Evolutionary conservation across 2,888 invertebrate genomes (phyloP), one percentile per base, ranked within the genome.

Genomic region (Isoperla grammatica): DNA sequence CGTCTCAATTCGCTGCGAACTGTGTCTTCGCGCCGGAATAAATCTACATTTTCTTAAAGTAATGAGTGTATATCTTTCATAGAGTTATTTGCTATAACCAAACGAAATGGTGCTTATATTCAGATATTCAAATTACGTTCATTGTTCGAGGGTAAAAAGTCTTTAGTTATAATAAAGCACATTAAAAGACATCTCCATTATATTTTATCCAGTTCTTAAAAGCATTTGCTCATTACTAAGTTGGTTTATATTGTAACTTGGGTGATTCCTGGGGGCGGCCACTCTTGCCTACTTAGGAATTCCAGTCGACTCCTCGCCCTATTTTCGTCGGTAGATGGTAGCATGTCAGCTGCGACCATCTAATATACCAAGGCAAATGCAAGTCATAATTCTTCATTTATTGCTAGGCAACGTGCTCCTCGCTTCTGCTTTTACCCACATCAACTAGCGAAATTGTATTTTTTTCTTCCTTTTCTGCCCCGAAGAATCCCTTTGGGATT

Each of bases 151-250:
- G 53, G 17, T 53, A 53, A 39, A 53, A 53, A 53, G 53, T 53
- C 48, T 45, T 57, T 49, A 42, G 57, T 17, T 40, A 57, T 50
- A 60, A 46, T 60, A 63, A 61, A 61, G 61, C 60, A 58, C 61
- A 63, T 63, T 61, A 61, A 57, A 57, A 59, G 59, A 63, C 60
- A 55, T 61, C 59, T 55, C 61, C 63, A 60, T 63, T 61, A 63
- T 53, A 57, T 63, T 60, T 63, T 60, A 59, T 61, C 57, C 61
- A 60, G 56, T 63, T 63, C 61, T 63, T 69, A 69, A 69, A 69
- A 69, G 69, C 69, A 68, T 69, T 69, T 68, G 65, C 69, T 69
- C 69, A 69, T 69, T 69, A 69, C 60, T 60, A 55, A 53, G 53
- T 53, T 53, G 53, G 53, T 53, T 53, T 53, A 53, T 53, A 53